Evolutionary conservation across 2,888 invertebrate species (phyloP).

Genomic region (Acheta domesticus): DNA sequence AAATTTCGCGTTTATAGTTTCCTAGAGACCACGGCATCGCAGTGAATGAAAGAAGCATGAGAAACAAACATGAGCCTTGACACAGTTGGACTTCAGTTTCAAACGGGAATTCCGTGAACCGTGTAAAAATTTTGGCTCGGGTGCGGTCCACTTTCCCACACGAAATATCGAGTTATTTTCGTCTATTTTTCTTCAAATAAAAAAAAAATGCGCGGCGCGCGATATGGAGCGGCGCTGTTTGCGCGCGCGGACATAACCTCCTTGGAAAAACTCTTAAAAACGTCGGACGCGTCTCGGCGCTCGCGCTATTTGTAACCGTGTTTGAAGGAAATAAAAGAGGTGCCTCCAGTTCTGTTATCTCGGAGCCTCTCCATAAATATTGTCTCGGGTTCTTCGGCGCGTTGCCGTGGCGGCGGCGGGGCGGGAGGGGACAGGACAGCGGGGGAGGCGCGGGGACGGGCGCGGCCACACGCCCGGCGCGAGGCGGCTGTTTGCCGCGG

Average conservation of each 20-base stretch:
- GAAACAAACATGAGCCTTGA: too few relatives aligned
- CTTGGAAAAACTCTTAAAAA: not conserved
- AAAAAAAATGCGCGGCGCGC: not conserved
- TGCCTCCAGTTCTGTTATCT: slow-evolving; percentile 18
- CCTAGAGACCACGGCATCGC: not conserved
- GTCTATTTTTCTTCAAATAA: slow-evolving; percentile 18
- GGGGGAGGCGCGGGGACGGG: too few relatives aligned
- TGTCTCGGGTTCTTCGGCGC: not conserved
- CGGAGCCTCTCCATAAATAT: slow-evolving; percentile 18
- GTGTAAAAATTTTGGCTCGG: not conserved
- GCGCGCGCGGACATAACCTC: not conserved
- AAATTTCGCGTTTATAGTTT: too few relatives aligned
- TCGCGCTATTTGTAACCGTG: not conserved
- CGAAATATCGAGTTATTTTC: not conserved
- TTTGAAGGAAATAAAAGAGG: slow-evolving; percentile 10
- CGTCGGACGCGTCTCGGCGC: not conserved
- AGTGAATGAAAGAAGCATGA: too few relatives aligned
- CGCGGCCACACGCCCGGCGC: too few relatives aligned
- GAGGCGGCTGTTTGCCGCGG: too few relatives aligned
- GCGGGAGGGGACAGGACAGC: too few relatives aligned
- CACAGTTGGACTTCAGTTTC: too few relatives aligned
- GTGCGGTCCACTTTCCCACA: not conserved
- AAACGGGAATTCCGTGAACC: too few relatives aligned
- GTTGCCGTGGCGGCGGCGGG: too few relatives aligned
- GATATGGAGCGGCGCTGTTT: not conserved